Base-by-base conservation (phyloP, 2,797 vertebrate species). In the Sebastes glaucus region DNA sequence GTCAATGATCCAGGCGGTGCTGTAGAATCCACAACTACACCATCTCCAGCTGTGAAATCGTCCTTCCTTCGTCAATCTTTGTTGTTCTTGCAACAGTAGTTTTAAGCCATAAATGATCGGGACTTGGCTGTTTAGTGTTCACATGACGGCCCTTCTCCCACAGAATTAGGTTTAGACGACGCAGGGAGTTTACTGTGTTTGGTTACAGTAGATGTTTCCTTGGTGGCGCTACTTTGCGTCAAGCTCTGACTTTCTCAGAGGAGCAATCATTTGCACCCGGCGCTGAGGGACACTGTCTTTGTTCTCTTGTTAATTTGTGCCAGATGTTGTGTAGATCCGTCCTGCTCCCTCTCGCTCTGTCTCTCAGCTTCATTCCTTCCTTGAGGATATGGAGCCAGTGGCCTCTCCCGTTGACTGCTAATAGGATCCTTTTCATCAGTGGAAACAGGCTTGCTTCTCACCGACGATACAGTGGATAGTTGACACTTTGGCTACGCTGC, bases 401-500 rank as follows among this genome's bases (percentile, higher is more conserved):
- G 87, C 66, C 89, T 94, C 66, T 93, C 92, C 53, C 35, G 71
- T 56, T 87, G 92, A 35, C 74, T 6, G 20, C 46, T 23, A 64
- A 70, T 30, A 10, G 32, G 32, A n/a, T 89, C 69, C 63, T 75
- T 92, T 67, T 88, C 78, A 67, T 81, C 66, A 13, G 22, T 7
- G 6, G 64, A 63, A 61, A 70, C 2, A 0, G 57, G 33, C 27
- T 60, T 23, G 55, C 72, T 77, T 77, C 67, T 73, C 25, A 28
- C 61, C 2, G 20, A 66, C 32, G 81, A 63, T 8, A 30, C 74
- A 30, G 74, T 96, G 96, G 74, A 96, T 94, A 2, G 94, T 93
- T 78, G 95, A 95, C 71, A 92, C 94, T 86, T 93, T 93, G 2
- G 78, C 78, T 4, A 89, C 87, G 82, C 92, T 93, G 80, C 80